These are phyloP conservation scores for Cydia amplana DNA, from an alignment of 1,140 invertebrate genomes.

Conservation along the genomic window DNA sequence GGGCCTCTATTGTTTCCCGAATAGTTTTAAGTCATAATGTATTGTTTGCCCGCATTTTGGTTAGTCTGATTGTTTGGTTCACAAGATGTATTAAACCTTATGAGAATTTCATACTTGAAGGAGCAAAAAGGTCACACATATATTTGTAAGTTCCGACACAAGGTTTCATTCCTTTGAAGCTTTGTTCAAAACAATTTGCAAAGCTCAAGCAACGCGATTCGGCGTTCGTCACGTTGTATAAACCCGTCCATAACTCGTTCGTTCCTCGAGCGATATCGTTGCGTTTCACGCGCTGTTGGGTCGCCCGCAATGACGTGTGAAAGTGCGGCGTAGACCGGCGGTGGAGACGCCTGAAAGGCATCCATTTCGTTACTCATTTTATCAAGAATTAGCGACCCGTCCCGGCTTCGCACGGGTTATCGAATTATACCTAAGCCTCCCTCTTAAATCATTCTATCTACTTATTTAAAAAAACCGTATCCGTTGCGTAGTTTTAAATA, in stretches of 20 bases:
- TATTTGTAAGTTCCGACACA: not conserved
- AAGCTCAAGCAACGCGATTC: not conserved
- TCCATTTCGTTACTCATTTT: too few species aligned
- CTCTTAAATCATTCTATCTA: too few species aligned
- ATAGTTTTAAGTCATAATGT: too few species aligned
- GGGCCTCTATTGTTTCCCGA: not conserved
- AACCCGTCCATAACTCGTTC: not conserved
- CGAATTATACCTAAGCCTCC: too few species aligned
- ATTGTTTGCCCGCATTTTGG: too few species aligned
- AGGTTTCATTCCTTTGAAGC: not conserved
- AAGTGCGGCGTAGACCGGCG: not conserved
- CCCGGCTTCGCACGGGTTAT: too few species aligned
- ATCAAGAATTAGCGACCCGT: too few species aligned
- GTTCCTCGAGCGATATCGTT: not conserved
- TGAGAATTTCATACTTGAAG: not conserved
- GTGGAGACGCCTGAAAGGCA: not conserved
- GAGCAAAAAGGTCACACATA: not conserved
- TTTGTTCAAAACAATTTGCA: constrained; percentile 3
- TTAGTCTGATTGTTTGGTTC: too few species aligned
- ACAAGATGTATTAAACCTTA: not conserved
- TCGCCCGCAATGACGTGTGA: constrained; percentile 2
- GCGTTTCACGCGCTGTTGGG: constrained; percentile 1
- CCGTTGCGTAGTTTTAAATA: too few species aligned
- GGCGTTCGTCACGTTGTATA: not conserved
- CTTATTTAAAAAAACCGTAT: too few species aligned